Percentiles rank a stretch among this genome's conserved stretches.
phyloP scores from a whole-genome alignment of 2,888 invertebrate genomes.

The Augiades crinisus region DNA sequence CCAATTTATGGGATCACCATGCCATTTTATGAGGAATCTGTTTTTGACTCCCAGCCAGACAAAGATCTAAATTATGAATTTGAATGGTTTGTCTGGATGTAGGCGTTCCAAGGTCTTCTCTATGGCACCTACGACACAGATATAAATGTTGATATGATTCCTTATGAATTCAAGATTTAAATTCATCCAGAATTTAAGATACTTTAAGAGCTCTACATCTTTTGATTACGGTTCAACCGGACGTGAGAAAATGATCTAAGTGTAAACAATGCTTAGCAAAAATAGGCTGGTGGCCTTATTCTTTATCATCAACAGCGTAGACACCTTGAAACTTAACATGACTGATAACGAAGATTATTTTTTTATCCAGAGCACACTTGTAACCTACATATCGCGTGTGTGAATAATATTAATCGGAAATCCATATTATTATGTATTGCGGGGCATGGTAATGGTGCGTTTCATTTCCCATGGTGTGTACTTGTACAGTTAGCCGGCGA shows the following conservation, averaged over 20 bases:
- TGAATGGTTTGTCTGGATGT: too few relatives aligned
- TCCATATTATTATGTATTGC: constrained; percentile 7
- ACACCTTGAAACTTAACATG: constrained; percentile 15
- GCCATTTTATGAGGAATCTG: too few relatives aligned
- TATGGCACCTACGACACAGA: too few relatives aligned
- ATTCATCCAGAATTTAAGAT: not conserved
- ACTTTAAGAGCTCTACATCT: not conserved
- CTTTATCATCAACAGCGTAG: constrained; percentile 14
- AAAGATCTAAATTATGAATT: too few relatives aligned
- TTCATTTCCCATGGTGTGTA: constrained; percentile 50
- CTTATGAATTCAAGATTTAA: too few relatives aligned
- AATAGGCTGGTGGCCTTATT: constrained; percentile 24
- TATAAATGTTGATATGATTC: too few relatives aligned
- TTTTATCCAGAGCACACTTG: not conserved
- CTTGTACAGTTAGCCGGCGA: constrained; percentile 41
- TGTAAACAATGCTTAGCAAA: constrained; percentile 27
- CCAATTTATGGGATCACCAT: too few relatives aligned
- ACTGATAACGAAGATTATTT: constrained; percentile 25
- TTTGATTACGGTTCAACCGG: constrained; percentile 3
- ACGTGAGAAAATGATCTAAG: constrained; percentile 21
- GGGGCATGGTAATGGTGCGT: constrained; percentile 45
- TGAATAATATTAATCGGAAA: constrained; percentile 38
- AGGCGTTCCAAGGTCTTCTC: too few relatives aligned
- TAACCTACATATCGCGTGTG: constrained; percentile 22
- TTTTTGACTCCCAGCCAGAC: too few relatives aligned